These are phyloP conservation scores for Nesoenas mayeri DNA, from an alignment of 2,113 vertebrate genomes.

Conservation along the genomic window DNA sequence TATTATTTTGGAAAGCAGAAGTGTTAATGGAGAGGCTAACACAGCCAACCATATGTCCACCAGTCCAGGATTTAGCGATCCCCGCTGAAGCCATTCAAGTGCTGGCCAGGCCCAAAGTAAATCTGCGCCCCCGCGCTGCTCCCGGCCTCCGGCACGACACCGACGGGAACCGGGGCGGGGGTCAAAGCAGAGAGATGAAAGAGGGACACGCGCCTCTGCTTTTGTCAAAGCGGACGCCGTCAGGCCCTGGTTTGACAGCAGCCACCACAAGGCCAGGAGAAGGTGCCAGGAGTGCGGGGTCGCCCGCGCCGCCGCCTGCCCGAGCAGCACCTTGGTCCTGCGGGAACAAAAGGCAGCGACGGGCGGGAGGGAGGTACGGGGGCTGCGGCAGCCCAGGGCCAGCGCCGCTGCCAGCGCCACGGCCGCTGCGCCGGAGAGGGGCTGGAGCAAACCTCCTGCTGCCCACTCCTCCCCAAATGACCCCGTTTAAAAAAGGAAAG, in stretches of 20 bases:
- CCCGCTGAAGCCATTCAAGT: conserved; percentile 24
- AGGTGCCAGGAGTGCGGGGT: conserved; percentile 37
- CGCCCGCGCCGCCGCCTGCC: conserved; percentile 33
- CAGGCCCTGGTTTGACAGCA: conserved; percentile 55
- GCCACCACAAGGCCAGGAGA: conserved; percentile 60
- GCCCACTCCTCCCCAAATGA: conserved; percentile 46
- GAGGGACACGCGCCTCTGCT: conserved; percentile 69
- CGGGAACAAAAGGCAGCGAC: conserved; percentile 77
- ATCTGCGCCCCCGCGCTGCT: conserved; percentile 43
- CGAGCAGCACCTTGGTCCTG: conserved; percentile 74
- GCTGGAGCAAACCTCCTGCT: conserved; percentile 57
- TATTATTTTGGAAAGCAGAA: background rate
- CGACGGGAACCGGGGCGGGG: conserved; percentile 33
- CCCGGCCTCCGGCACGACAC: conserved; percentile 16
- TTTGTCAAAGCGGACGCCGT: conserved; percentile 59
- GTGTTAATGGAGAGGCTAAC: background rate
- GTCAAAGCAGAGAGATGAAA: conserved; percentile 63
- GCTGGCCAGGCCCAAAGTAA: conserved; percentile 57
- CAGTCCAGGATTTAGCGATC: conserved; percentile 10
- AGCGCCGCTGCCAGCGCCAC: background rate
- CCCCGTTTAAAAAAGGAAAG: background rate
- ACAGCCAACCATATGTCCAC: conserved; percentile 1
- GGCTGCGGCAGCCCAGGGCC: conserved; percentile 64
- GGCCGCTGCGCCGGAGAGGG: background rate
- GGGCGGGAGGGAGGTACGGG: conserved; percentile 36